Evolutionary conservation across 2,797 vertebrate genomes (phyloP).

Genomic region (Semaprochilodus insignis): DNA sequence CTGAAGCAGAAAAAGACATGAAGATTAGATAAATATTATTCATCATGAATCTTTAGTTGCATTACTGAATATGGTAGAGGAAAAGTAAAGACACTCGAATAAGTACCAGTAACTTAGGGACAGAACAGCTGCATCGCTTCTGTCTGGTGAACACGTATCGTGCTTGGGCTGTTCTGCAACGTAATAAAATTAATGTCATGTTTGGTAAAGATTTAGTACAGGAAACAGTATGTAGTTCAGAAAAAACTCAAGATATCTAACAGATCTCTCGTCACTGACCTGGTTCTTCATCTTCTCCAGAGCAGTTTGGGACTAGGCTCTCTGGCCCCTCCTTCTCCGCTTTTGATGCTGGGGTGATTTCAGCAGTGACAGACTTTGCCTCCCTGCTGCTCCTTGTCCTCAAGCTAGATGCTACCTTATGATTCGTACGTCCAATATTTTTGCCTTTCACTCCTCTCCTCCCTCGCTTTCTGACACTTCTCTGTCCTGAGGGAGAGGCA

Average conservation of each 20-base stretch:
- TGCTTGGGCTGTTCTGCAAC: neutral
- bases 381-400: conserved; percentile 3
- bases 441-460: neutral
- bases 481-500: neutral
- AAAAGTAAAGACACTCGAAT: conserved; percentile 9
- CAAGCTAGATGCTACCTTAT: neutral
- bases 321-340: conserved; percentile 9
- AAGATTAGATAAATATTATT: neutral
- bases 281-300: conserved; percentile 4
- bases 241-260: neutral
- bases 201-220: neutral
- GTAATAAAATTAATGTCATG: neutral
- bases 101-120: conserved; percentile 42
- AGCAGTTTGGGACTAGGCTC: neutral
- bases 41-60: neutral
- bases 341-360: neutral
- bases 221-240: neutral
- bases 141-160: conserved; percentile 33
- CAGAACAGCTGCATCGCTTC: conserved; percentile 23
- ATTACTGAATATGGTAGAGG: neutral
- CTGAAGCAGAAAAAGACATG: neutral
- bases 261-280: conserved; percentile 11
- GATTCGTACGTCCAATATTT: neutral
- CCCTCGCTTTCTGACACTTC: neutral
- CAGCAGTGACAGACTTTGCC: neutral